Conservation (phyloP, 2,797 vertebrate species). For the Lutjanus campechanus region DNA sequence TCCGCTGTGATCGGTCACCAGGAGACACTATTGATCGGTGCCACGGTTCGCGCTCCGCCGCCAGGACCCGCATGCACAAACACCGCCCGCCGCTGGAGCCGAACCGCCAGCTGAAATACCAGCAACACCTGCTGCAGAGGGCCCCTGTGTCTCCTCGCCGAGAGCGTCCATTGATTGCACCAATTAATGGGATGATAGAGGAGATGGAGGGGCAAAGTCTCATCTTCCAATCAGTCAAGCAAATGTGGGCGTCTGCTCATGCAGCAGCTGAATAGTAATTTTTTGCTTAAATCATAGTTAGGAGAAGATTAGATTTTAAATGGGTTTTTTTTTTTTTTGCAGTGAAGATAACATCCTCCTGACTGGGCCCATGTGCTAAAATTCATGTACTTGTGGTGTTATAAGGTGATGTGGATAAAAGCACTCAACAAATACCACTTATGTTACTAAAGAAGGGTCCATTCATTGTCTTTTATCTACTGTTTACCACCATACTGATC, state of each 20-base stretch:
- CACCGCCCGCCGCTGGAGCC: not conserved
- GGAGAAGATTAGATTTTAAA: not conserved
- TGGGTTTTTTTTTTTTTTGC: not conserved
- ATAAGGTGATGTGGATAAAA: slow-evolving; percentile 19
- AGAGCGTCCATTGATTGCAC: slow-evolving; percentile 63
- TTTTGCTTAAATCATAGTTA: slow-evolving; percentile 18
- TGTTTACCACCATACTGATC: not conserved
- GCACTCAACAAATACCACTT: slow-evolving; percentile 25
- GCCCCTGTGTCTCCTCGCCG: slow-evolving; percentile 26
- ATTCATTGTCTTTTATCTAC: slow-evolving; percentile 9
- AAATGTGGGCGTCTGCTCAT: slow-evolving; percentile 35
- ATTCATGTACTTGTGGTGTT: not conserved
- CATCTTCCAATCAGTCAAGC: slow-evolving; percentile 62
- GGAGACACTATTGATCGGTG: slow-evolving; percentile 79
- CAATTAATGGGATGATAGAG: slow-evolving; percentile 71
- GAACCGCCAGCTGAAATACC: slow-evolving; percentile 47
- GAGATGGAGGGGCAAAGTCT: slow-evolving; percentile 49
- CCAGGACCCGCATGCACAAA: slow-evolving; percentile 69
- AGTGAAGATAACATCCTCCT: slow-evolving; percentile 13
- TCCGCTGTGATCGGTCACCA: slow-evolving; percentile 83
- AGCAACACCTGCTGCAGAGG: slow-evolving; percentile 55
- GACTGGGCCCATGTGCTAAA: slow-evolving; percentile 1
- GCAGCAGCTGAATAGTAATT: slow-evolving; percentile 53
- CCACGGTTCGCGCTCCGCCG: slow-evolving; percentile 20
- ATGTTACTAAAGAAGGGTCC: not conserved